Evolutionary conservation across 2,113 vertebrate species (phyloP).

Genomic region (sheep (Ovis aries)): DNA sequence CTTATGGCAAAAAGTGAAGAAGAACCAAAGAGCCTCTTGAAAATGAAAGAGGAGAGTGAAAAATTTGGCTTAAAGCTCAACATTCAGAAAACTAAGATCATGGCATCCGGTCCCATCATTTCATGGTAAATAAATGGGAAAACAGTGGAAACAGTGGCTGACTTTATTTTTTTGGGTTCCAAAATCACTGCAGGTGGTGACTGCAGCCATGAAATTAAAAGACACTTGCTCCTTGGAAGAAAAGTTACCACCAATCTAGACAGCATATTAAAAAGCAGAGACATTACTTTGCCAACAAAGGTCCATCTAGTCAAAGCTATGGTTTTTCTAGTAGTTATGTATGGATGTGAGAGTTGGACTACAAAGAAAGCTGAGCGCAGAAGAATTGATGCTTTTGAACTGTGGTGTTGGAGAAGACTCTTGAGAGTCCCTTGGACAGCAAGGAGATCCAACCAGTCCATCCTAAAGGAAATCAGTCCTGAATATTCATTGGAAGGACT

Average conservation of each 20-base stretch:
- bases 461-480: background rate
- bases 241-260: background rate
- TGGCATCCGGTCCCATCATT: background rate
- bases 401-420: background rate
- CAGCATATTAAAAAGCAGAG: background rate
- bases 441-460: background rate
- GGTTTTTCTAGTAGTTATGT: background rate
- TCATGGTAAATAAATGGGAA: background rate
- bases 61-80: background rate
- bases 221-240: background rate
- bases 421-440: background rate
- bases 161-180: background rate
- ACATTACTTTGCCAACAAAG: background rate
- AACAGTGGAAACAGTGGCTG: background rate
- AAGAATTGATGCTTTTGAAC: background rate
- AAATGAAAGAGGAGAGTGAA: background rate
- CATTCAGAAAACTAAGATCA: background rate
- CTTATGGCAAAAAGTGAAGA: background rate
- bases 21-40: background rate
- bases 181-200: background rate
- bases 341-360: background rate
- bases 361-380: fast-evolving
- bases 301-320: background rate
- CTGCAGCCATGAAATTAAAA: background rate
- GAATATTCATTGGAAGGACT: background rate